Evolutionary conservation across 2,113 vertebrate species (phyloP), one percentile per base, ranked within the genome.

Genomic region (Saccopteryx bilineata): DNA sequence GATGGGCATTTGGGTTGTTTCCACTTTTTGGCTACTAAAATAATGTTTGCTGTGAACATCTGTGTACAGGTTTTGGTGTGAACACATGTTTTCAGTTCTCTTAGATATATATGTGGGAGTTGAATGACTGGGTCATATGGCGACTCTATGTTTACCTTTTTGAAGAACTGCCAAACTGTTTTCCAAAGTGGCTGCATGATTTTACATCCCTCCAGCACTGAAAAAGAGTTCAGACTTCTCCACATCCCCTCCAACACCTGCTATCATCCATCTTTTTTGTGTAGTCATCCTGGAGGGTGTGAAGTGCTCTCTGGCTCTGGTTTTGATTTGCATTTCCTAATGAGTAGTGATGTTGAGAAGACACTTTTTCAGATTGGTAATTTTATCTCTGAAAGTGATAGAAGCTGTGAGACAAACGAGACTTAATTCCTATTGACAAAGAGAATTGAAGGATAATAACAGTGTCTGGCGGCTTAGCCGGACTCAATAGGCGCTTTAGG

Each of bases 391-490:
- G 46, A 92, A 72, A 86, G 69, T 83, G 12, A 75, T 94, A 78
- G n/a, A 72, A 94, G 50, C 18, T 50, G 50, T 66, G 52, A 72
- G 26, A 85, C 46, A 86, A 96, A 81, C 76, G 50, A 31, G 80
- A 60, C 50, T 96, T 92, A 61, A 83, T 90, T 92, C 63, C 83
- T 82, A 65, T 80, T 39, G 66, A 86, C 10, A 52, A 80, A 72
- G 48, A 91, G 68, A 90, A 94, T 97, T 82, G 56, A 87, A 52
- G 85, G 54, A 24, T 68, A 52, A 75, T 68, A 31, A 94, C 87
- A 79, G 50, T 23, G 46, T 50, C 18, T 61, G n/a, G 69, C 63
- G 19, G 12, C 23, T 68, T 87, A 15, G 31, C 39, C n/a, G 39
- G 79, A 79, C 71, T 60, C 66, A 93, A 69, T 1, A 28, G 69